phyloP scores from a whole-genome alignment of 2,797 vertebrate species.

The Girardinus metallicus region DNA sequence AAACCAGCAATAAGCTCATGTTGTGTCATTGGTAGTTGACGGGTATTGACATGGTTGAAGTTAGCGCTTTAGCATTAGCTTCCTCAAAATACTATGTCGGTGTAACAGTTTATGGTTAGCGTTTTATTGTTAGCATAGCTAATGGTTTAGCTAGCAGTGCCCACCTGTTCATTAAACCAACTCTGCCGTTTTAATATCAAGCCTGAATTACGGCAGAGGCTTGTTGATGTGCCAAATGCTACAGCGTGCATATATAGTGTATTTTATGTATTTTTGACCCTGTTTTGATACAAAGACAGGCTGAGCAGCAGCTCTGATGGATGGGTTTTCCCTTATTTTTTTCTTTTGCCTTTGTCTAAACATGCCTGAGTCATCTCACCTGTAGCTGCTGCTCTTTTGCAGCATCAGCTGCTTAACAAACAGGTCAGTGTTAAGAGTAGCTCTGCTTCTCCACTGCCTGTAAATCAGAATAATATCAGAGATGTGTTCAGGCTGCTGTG shows the following conservation, averaged over 20 bases:
- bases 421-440: not conserved
- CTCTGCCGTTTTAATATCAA: not conserved
- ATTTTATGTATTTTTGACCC: not conserved
- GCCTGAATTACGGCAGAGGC: not conserved
- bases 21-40: too few species aligned
- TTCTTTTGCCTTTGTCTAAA: not conserved
- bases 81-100: not conserved
- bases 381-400: not conserved
- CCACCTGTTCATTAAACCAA: not conserved
- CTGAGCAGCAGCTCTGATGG: not conserved
- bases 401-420: not conserved
- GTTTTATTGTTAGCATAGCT: not conserved
- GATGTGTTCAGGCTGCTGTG: conserved; percentile 2
- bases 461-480: conserved; percentile 1
- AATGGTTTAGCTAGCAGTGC: not conserved
- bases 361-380: not conserved
- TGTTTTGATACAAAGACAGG: not conserved
- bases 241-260: not conserved
- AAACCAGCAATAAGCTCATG: too few species aligned
- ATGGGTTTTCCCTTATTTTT: not conserved
- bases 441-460: not conserved
- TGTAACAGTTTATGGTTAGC: not conserved
- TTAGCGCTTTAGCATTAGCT: not conserved
- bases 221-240: not conserved
- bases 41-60: not conserved